Evolutionary conservation across 1,140 invertebrate genomes (phyloP).

Genomic region (Semibalanus balanoides): DNA sequence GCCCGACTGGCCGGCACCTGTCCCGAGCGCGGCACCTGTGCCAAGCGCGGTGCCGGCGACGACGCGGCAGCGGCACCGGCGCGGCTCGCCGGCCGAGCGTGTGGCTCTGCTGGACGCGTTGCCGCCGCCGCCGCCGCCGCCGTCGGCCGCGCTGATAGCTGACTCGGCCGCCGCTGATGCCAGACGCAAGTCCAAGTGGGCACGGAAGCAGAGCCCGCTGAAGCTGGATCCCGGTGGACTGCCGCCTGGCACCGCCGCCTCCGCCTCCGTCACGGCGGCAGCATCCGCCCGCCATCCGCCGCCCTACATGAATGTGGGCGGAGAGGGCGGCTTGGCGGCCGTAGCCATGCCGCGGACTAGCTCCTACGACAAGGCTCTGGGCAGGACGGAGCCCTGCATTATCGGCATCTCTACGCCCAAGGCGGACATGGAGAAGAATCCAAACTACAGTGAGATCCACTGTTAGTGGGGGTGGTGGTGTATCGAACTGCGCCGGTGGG

Average conservation of each 20-base stretch:
- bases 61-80: slow-evolving; percentile 22
- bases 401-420: not conserved
- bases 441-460: not conserved
- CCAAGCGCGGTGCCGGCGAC: no score
- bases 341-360: not conserved
- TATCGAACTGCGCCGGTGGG: no score
- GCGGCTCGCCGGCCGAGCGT: slow-evolving; percentile 16
- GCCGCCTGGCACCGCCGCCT: slow-evolving; percentile 6
- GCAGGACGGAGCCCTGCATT: not conserved
- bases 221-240: slow-evolving; percentile 14
- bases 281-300: not conserved
- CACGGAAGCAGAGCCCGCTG: not conserved
- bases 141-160: slow-evolving; percentile 12
- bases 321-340: not conserved
- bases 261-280: slow-evolving; percentile 1
- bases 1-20: slow-evolving; percentile 24
- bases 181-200: not conserved
- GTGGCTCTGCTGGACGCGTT: slow-evolving; percentile 14
- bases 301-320: not conserved
- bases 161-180: slow-evolving; percentile 11
- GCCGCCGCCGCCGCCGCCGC: slow-evolving; percentile 15
- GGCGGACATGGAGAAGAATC: not conserved
- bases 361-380: not conserved
- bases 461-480: not conserved
- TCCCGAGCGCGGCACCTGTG: no score